Conservation (phyloP, 2,113 vertebrate species). For the Nothocercus julius region DNA sequence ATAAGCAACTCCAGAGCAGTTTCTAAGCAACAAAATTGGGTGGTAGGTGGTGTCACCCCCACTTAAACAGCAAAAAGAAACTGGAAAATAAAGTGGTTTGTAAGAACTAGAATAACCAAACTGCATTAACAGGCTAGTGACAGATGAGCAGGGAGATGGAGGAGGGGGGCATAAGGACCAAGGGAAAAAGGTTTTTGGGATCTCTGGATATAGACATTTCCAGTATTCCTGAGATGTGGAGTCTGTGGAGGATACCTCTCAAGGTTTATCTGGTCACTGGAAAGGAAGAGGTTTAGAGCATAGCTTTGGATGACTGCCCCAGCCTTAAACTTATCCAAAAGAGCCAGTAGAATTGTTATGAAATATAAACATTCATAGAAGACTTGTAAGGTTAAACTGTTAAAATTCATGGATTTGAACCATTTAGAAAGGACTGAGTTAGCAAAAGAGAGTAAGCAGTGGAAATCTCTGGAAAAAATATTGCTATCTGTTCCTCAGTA, state of each 20-base stretch:
- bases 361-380: neutral
- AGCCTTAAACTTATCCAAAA: neutral
- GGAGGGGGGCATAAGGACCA: neutral
- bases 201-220: neutral
- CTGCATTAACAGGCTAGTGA: neutral
- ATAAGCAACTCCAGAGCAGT: neutral
- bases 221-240: neutral
- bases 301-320: fast-evolving
- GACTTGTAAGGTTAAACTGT: neutral
- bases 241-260: neutral
- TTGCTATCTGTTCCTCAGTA: neutral
- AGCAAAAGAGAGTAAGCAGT: neutral
- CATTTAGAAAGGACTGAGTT: neutral
- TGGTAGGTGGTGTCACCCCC: neutral
- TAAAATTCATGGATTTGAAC: neutral
- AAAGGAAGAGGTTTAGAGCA: neutral
- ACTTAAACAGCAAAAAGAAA: neutral
- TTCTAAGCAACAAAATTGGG: neutral
- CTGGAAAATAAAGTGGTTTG: neutral
- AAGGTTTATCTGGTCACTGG: neutral
- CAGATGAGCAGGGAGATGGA: neutral
- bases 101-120: neutral
- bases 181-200: neutral
- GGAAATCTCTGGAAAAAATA: neutral
- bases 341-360: neutral